These are phyloP conservation scores for Pristiophorus japonicus DNA, from an alignment of 2,113 vertebrate species.

Conservation along the genomic window DNA sequence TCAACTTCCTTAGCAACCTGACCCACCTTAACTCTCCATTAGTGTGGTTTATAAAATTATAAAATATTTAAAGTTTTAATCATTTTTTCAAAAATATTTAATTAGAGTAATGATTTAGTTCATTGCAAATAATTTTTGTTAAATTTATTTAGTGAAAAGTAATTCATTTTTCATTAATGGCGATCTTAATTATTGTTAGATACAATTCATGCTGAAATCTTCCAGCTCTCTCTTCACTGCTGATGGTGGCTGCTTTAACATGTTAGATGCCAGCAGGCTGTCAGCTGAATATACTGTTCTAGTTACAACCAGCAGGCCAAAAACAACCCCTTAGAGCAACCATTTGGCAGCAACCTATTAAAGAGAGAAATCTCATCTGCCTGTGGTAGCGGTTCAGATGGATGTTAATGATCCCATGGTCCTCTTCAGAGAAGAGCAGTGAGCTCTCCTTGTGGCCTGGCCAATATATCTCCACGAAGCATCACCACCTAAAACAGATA, in stretches of 20 bases:
- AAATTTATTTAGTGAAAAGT: neutral
- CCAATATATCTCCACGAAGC: neutral
- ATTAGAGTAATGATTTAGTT: conserved; percentile 9
- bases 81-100: neutral
- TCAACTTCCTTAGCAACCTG: neutral
- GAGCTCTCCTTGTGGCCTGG: neutral
- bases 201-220: neutral
- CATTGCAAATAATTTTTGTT: neutral
- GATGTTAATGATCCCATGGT: too few species aligned
- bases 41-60: too few species aligned
- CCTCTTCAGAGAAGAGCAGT: neutral
- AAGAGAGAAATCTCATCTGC: neutral
- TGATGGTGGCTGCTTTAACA: neutral
- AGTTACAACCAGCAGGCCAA: neutral
- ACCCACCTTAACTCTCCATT: neutral
- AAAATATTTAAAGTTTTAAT: neutral
- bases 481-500: neutral
- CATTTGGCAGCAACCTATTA: neutral
- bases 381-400: neutral
- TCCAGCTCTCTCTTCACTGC: neutral
- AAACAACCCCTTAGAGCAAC: too few species aligned
- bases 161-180: neutral
- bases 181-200: neutral
- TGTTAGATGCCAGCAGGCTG: neutral
- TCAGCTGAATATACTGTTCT: neutral